Conservation (phyloP, 2,113 vertebrate species). For the Neodon shergylaensis region DNA sequence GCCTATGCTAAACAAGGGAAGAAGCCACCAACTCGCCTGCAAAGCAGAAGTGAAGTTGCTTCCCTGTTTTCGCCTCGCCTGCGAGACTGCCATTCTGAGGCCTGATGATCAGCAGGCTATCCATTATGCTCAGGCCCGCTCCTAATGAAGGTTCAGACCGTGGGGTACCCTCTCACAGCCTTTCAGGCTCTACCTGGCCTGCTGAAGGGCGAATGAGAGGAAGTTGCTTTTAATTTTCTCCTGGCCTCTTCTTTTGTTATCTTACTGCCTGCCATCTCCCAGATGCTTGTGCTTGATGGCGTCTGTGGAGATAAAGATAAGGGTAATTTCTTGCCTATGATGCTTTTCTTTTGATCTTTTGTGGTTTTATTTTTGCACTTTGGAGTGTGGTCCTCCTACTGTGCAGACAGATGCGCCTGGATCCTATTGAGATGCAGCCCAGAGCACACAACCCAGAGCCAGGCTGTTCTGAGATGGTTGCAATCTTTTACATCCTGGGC, state of each 20-base stretch:
- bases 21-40: not conserved
- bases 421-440: conserved; percentile 84
- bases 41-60: conserved; percentile 34
- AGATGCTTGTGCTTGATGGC: conserved; percentile 80
- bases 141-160: conserved; percentile 52
- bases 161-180: conserved; percentile 67
- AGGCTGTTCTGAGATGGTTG: conserved; percentile 68
- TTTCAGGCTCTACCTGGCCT: conserved; percentile 69
- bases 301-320: conserved; percentile 83
- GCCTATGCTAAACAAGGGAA: not conserved
- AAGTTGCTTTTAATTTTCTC: conserved; percentile 83
- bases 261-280: conserved; percentile 77
- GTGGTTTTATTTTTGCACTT: conserved; percentile 85
- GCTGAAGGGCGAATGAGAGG: conserved; percentile 79
- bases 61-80: not conserved
- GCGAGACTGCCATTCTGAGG: conserved; percentile 52
- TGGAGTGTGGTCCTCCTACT: conserved; percentile 84
- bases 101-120: conserved; percentile 51
- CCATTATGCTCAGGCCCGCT: conserved; percentile 54
- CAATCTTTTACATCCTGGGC: conserved; percentile 69
- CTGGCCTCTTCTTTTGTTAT: conserved; percentile 74
- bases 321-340: conserved; percentile 83
- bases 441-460: conserved; percentile 75
- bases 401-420: conserved; percentile 85
- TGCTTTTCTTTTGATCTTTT: conserved; percentile 84